Conservation (phyloP, 2,888 invertebrate genomes). For the Tenthredo livida region DNA sequence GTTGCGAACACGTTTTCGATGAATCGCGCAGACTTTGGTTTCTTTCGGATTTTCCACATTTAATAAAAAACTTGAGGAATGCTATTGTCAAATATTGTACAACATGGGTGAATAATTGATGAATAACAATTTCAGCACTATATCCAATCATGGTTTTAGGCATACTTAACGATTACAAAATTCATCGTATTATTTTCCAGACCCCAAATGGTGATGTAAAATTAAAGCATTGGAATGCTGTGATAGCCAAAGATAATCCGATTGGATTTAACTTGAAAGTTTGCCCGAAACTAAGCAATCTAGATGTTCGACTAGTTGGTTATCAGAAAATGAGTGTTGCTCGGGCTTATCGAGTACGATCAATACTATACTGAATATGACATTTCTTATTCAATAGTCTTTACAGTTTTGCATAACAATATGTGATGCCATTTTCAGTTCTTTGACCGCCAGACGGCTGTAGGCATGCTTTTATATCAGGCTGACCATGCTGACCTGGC, state of each 20-base stretch:
- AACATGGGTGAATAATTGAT: too few relatives aligned
- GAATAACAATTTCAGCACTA: not conserved
- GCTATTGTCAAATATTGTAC: too few relatives aligned
- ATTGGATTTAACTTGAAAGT: not conserved
- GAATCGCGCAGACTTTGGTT: too few relatives aligned
- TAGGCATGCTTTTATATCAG: not conserved
- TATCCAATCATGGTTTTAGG: not conserved
- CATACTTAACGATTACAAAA: not conserved
- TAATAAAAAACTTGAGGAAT: too few relatives aligned
- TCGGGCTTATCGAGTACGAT: not conserved
- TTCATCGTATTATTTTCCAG: not conserved
- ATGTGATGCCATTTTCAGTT: not conserved
- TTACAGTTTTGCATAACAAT: not conserved
- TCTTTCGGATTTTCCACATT: too few relatives aligned
- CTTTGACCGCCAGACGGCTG: not conserved
- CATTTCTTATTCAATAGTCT: not conserved
- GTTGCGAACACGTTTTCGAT: too few relatives aligned
- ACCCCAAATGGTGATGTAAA: not conserved
- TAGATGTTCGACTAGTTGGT: not conserved
- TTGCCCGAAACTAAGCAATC: not conserved
- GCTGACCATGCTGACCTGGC: not conserved
- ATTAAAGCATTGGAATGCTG: not conserved
- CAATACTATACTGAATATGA: not conserved
- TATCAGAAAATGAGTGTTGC: constrained; percentile 22
- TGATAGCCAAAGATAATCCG: constrained; percentile 3